phyloP scores from a whole-genome alignment of 2,113 vertebrate genomes.

The Hemichromis elongatus region DNA sequence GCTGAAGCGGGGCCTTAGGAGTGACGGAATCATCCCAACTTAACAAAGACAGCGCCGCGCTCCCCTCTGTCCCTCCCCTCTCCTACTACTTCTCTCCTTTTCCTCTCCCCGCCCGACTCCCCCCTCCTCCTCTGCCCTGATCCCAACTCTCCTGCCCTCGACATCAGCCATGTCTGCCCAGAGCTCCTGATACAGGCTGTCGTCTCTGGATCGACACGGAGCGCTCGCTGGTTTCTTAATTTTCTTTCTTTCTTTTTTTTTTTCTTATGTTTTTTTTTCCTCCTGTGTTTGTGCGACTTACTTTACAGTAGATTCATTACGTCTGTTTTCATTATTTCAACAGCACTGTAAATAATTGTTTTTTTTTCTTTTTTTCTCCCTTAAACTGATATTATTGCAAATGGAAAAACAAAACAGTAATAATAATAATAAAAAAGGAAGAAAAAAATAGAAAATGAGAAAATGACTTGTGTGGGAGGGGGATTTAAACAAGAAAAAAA shows the following conservation, averaged over 20 bases:
- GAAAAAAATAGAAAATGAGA: constrained; percentile 63
- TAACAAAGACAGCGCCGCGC: constrained; percentile 79
- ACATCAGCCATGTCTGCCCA: constrained; percentile 61
- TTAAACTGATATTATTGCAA: constrained; percentile 77
- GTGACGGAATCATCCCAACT: constrained; percentile 96
- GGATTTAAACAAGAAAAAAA: constrained; percentile 2
- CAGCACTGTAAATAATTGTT: constrained; percentile 99
- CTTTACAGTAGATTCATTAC: constrained; percentile 97
- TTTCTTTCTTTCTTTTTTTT: constrained; percentile 60
- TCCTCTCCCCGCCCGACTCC: neutral
- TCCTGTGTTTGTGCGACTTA: constrained; percentile 90
- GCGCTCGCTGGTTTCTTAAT: constrained; percentile 68
- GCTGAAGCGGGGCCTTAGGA: constrained; percentile 95
- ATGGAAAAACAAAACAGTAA: constrained; percentile 68
- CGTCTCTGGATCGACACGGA: constrained; percentile 81
- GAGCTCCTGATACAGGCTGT: constrained; percentile 69
- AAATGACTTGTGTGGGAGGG: constrained; percentile 67
- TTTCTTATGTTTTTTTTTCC: neutral
- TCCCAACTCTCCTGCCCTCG: neutral
- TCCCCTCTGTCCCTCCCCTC: constrained; percentile 73
- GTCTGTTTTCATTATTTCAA: constrained; percentile 98
- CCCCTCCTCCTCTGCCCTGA: neutral
- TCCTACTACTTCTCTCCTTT: neutral
- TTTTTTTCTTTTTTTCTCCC: constrained; percentile 47
- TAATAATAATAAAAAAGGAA: constrained; percentile 67